Evolutionary conservation across 2,888 invertebrate genomes (phyloP), one percentile per base, ranked within the genome.

Genomic region (Acleris literana): DNA sequence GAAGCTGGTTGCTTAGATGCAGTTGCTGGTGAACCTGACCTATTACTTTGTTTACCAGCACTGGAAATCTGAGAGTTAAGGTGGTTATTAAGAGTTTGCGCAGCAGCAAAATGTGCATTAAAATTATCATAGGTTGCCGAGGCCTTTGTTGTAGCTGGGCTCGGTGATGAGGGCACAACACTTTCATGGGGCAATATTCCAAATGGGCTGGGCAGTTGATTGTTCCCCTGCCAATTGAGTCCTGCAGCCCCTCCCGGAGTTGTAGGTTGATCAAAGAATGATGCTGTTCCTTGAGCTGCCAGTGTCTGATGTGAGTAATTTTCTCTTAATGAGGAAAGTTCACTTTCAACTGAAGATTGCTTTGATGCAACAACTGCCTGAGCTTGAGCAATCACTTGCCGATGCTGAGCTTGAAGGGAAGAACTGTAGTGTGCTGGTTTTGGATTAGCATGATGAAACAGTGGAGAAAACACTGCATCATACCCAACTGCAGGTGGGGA

Each of bases 391-490:
- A 95, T 90, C 69, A 94, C 94, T 90, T 96, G 96, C 69, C 95
- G 92, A 82, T 96, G 96, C 81, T 96, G 95, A 53, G 94, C 93
- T 79, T 91, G 94, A 85, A 93, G 93, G 78, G 94, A 91, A 79
- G 94, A 92, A 85, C 95, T 94, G 82, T 95, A 96, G 81, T 95
- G 95, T 71, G 95, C 95, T 75, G 95, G 95, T 85, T 96, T 96
- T 13, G 95, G 94, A 73, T 94, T 95, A 62, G 95, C 94, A 92
- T 96, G 96, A 85, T 97, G 97, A 87, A 97, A 97, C 70, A 97
- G 88, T 70, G 97, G 97, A 73, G 96, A 95, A 83, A 97, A 97
- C 66, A 97, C 96, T 74, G 95, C 94, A 84, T 97, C 97, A 86
- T 97, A 97, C 75, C 95, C 95, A 68, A 96, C 96, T 48, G 96